Evolutionary conservation across 2,888 invertebrate genomes (phyloP), one percentile per base, ranked within the genome.

Genomic region (Venusia cambrica): DNA sequence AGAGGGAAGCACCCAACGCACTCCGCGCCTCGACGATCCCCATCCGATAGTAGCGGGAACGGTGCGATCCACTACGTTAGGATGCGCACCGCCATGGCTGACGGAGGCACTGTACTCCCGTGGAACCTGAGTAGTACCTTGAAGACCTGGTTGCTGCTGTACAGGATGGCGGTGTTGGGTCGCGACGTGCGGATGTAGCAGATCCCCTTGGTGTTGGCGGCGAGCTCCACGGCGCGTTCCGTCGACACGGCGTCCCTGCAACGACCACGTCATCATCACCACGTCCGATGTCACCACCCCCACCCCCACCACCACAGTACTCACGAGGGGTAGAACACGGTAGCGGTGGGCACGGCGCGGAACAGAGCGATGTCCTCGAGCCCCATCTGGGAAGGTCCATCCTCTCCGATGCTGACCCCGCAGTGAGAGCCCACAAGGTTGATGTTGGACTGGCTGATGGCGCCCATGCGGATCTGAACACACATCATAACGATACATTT

Each of bases 331-430:
- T 94, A 94, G 80, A 94, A 94, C 3, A 94, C 88, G 5, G 73
- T 73, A 42, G 74, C 71, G 5, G 94, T 94, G 31, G 98, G 97
- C 48, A 99, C 91, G 2, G 95, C 79, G 19, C 99, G 91, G 92
- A 99, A 99, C 90, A 99, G 90, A 1, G 97, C 96, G 38, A 99
- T 75, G 78, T 99, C 99, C 85, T 99, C 99, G n/a, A 99, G 89
- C 2, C 97, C 99, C 99, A 99, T 99, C 88, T 99, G 99, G 35
- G 97, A 97, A 7, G 99, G 99, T 0, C 99, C 99, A 84, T 99
- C 99, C 85, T 98, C 98, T 14, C 98, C 99, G 81, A 99, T 99
- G 63, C 97, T 97, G 9, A 98, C 94, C 20, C 99, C 99, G 77
- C 97, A 97, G 85, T 99, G 99, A 0, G 99, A 99, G 0, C 98